Conservation (phyloP, 2,888 invertebrate genomes). For the Dilophus febrilis region DNA sequence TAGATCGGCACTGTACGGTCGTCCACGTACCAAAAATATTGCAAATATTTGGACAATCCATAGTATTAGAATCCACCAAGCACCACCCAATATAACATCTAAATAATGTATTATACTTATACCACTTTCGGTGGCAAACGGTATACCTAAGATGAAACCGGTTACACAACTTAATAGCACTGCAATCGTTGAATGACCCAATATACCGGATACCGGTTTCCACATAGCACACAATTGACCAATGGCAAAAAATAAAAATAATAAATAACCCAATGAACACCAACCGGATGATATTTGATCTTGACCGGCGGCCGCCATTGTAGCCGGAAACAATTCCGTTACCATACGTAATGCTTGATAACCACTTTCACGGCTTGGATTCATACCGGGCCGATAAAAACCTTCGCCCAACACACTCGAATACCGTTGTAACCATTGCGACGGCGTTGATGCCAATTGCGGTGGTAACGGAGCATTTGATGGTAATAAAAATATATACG, state of each 20-base stretch:
- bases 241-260: conserved; percentile 69
- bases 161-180: conserved; percentile 62
- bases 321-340: conserved; percentile 80
- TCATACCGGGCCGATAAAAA: conserved; percentile 7
- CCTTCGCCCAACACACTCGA: conserved; percentile 27
- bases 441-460: conserved; percentile 34
- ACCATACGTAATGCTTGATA: conserved; percentile 72
- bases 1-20: conserved; percentile 58
- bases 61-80: conserved; percentile 73
- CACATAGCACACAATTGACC: conserved; percentile 80
- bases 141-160: conserved; percentile 66
- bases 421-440: conserved; percentile 24
- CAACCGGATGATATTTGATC: conserved; percentile 70
- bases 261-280: conserved; percentile 74
- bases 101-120: conserved; percentile 67
- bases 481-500: conserved; percentile 52
- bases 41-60: conserved; percentile 61
- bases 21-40: conserved; percentile 72
- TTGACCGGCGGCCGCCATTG: conserved; percentile 57
- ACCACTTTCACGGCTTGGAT: conserved; percentile 43
- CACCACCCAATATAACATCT: conserved; percentile 67
- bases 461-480: conserved; percentile 43
- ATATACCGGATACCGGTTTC: conserved; percentile 77
- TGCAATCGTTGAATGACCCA: conserved; percentile 49
- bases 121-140: conserved; percentile 74